Conservation (phyloP, 2,113 vertebrate species). For the Elephas maximus region DNA sequence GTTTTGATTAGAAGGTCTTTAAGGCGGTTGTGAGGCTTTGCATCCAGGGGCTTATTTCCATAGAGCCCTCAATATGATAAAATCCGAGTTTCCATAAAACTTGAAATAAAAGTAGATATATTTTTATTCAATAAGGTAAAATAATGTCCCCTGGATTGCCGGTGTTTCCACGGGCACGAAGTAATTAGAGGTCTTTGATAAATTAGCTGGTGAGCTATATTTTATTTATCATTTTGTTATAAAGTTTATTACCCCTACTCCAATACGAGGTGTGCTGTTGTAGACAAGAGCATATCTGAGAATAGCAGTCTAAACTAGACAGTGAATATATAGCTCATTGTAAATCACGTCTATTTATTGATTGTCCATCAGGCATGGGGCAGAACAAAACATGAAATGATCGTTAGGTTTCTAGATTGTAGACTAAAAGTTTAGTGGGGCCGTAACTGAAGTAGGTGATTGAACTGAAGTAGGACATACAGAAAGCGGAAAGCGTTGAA, state of each 20-base stretch:
- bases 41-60: background rate
- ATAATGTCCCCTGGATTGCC: background rate
- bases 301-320: background rate
- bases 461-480: background rate
- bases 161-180: background rate
- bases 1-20: background rate
- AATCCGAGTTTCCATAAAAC: background rate
- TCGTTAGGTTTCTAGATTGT: background rate
- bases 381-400: background rate
- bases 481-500: background rate
- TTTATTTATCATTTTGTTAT: slow-evolving; percentile 39
- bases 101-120: background rate
- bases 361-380: background rate
- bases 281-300: background rate
- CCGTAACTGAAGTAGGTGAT: no score
- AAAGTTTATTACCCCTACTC: background rate
- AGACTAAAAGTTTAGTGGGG: background rate
- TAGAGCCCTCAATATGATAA: background rate
- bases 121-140: slow-evolving; percentile 16
- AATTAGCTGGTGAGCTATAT: background rate
- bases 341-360: slow-evolving; percentile 14
- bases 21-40: background rate
- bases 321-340: background rate
- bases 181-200: background rate
- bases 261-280: background rate